Conservation (phyloP, 1,140 invertebrate species). For the Thaumetopoea pityocampa region DNA sequence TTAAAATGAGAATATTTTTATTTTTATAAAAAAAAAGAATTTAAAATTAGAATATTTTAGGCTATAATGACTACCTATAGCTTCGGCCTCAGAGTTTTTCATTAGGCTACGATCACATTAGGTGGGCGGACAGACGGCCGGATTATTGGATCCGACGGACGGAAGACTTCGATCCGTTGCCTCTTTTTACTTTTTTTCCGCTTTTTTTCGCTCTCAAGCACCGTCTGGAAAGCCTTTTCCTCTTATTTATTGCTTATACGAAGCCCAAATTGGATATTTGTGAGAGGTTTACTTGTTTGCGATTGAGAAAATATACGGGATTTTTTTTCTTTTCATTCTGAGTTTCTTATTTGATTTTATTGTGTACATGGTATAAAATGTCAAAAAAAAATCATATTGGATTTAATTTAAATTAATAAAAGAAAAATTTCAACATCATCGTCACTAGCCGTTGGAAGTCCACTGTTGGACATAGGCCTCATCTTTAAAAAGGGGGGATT, state of each 20-base stretch:
- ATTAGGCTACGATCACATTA: conserved; percentile 74
- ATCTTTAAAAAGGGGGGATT: too few species aligned
- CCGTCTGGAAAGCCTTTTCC: conserved; percentile 71
- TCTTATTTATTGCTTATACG: conserved; percentile 75
- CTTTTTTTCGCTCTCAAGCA: conserved; percentile 36
- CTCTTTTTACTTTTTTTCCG: conserved; percentile 49
- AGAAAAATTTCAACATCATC: too few species aligned
- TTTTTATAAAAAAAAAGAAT: too few species aligned
- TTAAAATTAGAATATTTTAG: too few species aligned
- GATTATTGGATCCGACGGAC: conserved; percentile 73
- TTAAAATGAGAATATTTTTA: too few species aligned
- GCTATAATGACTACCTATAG: too few species aligned
- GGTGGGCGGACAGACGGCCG: conserved; percentile 66
- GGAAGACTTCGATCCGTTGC: conserved; percentile 69
- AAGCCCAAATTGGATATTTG: conserved; percentile 71
- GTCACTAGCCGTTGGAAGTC: too few species aligned
- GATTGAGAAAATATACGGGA: conserved; percentile 57
- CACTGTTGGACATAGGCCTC: too few species aligned
- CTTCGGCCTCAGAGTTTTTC: conserved; percentile 54
- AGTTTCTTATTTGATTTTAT: conserved; percentile 6
- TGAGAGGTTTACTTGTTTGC: conserved; percentile 61
- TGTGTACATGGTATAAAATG: conserved; percentile 1
- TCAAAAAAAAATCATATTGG: too few species aligned
- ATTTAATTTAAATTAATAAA: too few species aligned
- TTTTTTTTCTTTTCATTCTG: conserved; percentile 17